Base-by-base conservation (phyloP, 1,140 invertebrate genomes). In the Meloidogyne hapla region DNA sequence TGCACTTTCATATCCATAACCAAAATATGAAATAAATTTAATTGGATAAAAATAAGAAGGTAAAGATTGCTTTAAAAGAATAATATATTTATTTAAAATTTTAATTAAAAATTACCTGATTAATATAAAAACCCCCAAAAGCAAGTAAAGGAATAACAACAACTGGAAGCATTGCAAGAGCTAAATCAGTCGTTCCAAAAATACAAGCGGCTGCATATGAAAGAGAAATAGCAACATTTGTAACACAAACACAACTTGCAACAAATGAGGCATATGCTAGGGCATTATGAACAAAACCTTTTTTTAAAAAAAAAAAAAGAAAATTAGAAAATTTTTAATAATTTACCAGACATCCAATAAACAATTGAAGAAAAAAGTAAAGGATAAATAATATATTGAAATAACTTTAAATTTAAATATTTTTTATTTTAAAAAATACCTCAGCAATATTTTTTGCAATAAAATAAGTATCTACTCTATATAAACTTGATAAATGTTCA, bases 1-100 rank as follows among this genome's bases (percentile, higher is more conserved):
- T 1, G 97, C 88, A 0, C 94, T 93, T 89, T 96, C 94, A 88
- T 94, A 95, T 62, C 92, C 93, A 87, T 95, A 97, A 66, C 92
- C 91, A 88, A 98, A 96, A 94, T 95, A 98, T 0, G 94, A 96
- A 21, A 97, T 87, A 88, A 95, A 94, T 18, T 93, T 93, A 72
- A 97, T 88, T 94, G 94, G 96, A 69, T 91, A 90, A 71, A 98
- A 92, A 84, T 95, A 97, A 0, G 89, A 87, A 0, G 94, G 95
- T 25, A 96, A 91, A 0, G 94, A 94, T 10, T 77, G 74, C 64
- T 66, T 25, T 1, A 45, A 26, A 40, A 63, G 26, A 42, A 9
- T 64, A n/a, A 42, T 12, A 70, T 12, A 25, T 13, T 21, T 15
- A 26, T 25, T 26, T 33, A 67, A 21, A 18, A n/a, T n/a, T n/a